Evolutionary conservation across 2,888 invertebrate genomes (phyloP).

Genomic region (Teinopalpus imperialis): DNA sequence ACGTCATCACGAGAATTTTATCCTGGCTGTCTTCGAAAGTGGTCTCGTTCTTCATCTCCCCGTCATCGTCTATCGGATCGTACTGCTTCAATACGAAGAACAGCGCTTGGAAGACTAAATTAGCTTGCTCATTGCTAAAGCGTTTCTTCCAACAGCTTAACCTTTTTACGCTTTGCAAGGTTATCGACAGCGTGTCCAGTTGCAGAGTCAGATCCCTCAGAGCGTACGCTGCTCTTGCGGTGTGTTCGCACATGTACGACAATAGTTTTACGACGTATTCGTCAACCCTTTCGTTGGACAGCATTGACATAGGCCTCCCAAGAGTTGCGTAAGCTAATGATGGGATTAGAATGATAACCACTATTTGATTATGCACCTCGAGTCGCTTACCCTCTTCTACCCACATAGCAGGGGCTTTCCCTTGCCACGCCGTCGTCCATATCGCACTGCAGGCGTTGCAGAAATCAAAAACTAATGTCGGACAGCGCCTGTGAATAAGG

Average conservation of each 20-base stretch:
- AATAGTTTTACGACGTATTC: slow-evolving; percentile 83
- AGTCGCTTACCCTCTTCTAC: slow-evolving; percentile 42
- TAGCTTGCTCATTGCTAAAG: slow-evolving; percentile 82
- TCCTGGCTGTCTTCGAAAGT: slow-evolving; percentile 53
- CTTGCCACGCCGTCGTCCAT: slow-evolving; percentile 49
- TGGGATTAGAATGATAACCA: slow-evolving; percentile 84
- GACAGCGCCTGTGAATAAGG: slow-evolving; percentile 51
- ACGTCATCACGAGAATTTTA: slow-evolving; percentile 77
- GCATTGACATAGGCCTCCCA: slow-evolving; percentile 34
- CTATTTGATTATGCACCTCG: slow-evolving; percentile 82
- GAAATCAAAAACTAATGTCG: slow-evolving; percentile 53
- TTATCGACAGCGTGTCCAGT: slow-evolving; percentile 62
- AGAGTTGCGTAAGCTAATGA: slow-evolving; percentile 63
- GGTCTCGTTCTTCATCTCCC: slow-evolving; percentile 39
- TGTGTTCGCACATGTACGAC: slow-evolving; percentile 83
- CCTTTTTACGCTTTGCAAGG: slow-evolving; percentile 79
- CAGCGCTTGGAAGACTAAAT: slow-evolving; percentile 83
- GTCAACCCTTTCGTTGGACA: slow-evolving; percentile 77
- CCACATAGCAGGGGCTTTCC: slow-evolving; percentile 38
- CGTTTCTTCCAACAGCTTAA: slow-evolving; percentile 81
- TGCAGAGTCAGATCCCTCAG: slow-evolving; percentile 80
- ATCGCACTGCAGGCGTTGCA: slow-evolving; percentile 57
- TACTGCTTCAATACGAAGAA: slow-evolving; percentile 84
- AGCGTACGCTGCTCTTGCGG: slow-evolving; percentile 82
- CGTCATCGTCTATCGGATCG: slow-evolving; percentile 47